A percentile compares a stretch with the other conserved stretches of the same genome.
These are phyloP conservation scores for Panthera leo DNA, from an alignment of 2,113 vertebrate species.

Conservation along the genomic window DNA sequence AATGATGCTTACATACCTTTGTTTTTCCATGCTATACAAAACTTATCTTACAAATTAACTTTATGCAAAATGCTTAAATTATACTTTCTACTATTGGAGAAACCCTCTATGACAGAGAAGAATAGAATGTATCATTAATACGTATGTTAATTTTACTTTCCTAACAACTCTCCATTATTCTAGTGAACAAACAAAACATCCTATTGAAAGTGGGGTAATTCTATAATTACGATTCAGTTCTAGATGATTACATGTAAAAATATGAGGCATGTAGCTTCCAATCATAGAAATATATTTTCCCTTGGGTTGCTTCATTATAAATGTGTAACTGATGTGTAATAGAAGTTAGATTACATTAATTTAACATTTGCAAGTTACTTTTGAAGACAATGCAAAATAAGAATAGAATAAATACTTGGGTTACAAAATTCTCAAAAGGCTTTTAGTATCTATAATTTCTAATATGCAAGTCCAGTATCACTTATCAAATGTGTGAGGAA, in stretches of 20 bases:
- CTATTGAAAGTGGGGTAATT: constrained; percentile 27
- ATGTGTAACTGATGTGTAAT: background rate
- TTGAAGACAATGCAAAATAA: background rate
- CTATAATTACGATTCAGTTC: constrained; percentile 63
- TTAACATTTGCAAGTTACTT: constrained; percentile 39
- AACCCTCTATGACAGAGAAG: constrained; percentile 31
- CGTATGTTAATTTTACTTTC: constrained; percentile 45
- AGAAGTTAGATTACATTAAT: constrained; percentile 35
- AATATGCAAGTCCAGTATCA: background rate
- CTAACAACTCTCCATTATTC: constrained; percentile 52
- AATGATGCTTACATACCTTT: background rate
- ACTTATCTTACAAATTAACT: constrained; percentile 3
- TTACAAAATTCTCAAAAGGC: background rate
- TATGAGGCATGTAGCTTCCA: background rate
- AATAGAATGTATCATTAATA: constrained; percentile 65
- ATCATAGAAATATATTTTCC: background rate
- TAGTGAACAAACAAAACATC: constrained; percentile 48
- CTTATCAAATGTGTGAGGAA: background rate
- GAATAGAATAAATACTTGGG: background rate
- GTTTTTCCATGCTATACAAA: background rate
- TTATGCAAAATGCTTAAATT: constrained; percentile 41
- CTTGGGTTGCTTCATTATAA: constrained; percentile 33
- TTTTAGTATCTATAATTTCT: constrained; percentile 11
- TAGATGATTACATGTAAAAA: constrained; percentile 48
- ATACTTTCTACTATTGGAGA: background rate